Evolutionary conservation across 2,797 vertebrate genomes (phyloP).

Genomic region (Leucoraja ocellata): DNA sequence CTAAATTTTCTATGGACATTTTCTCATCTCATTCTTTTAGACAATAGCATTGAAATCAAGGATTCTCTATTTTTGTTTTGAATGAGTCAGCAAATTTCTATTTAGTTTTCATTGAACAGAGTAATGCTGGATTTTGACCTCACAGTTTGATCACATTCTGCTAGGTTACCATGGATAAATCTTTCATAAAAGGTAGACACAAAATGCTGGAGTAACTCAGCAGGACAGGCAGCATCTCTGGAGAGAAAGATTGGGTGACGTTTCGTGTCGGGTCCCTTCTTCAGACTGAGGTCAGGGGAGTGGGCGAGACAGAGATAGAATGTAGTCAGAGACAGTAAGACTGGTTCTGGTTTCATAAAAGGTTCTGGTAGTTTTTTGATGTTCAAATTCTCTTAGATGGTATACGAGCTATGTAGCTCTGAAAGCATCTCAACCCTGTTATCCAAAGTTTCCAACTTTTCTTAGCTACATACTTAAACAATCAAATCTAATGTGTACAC

Average conservation of each 20-base stretch:
- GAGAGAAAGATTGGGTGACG: too few relatives aligned
- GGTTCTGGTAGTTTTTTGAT: neutral
- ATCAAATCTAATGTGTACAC: neutral
- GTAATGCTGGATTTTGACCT: neutral
- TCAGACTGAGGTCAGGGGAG: too few relatives aligned
- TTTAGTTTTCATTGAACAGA: neutral
- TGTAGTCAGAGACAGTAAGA: too few relatives aligned
- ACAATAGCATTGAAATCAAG: neutral
- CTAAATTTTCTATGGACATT: slow-evolving; percentile 1
- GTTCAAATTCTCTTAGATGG: neutral
- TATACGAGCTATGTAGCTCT: neutral
- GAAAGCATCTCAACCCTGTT: neutral
- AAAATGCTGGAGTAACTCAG: too few relatives aligned
- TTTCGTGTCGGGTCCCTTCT: too few relatives aligned
- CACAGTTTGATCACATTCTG: too few relatives aligned
- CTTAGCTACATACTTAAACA: neutral
- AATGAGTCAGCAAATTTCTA: neutral
- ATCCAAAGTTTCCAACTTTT: neutral
- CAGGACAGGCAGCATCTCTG: too few relatives aligned
- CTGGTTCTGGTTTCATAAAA: neutral
- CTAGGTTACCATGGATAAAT: neutral
- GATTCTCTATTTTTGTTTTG: neutral
- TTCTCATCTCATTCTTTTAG: neutral
- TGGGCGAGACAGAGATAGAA: too few relatives aligned
- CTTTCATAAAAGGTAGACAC: too few relatives aligned